These are phyloP conservation scores for Agrotis segetum DNA, from an alignment of 2,888 invertebrate species.

Conservation along the genomic window DNA sequence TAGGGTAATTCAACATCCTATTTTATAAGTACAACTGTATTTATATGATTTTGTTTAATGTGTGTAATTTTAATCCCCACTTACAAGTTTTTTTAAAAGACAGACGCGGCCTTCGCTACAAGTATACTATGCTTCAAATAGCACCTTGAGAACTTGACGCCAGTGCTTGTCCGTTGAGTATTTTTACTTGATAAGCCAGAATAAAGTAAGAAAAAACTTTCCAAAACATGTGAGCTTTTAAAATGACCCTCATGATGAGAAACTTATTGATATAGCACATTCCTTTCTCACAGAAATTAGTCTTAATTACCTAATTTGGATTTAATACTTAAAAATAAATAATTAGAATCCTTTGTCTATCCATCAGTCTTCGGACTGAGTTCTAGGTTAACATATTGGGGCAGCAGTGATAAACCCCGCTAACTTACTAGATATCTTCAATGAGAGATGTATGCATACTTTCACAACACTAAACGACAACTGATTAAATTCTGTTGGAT, in stretches of 20 bases:
- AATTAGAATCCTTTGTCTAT: conserved; percentile 59
- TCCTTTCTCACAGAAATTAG: conserved; percentile 36
- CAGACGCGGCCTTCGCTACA: conserved; percentile 62
- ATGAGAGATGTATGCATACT: conserved; percentile 23
- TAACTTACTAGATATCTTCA: conserved; percentile 42
- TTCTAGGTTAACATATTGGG: conserved; percentile 31
- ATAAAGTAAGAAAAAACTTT: conserved; percentile 1
- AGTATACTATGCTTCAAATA: conserved; percentile 73
- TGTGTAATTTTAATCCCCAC: conserved; percentile 23
- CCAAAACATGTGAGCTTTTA: conserved; percentile 19
- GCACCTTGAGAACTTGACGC: conserved; percentile 69
- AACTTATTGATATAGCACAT: conserved; percentile 59
- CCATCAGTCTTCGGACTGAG: conserved; percentile 55
- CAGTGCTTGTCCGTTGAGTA: conserved; percentile 41
- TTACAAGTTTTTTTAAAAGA: conserved; percentile 34
- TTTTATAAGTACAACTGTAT: conserved; percentile 38
- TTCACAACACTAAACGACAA: background rate
- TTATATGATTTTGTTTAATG: conserved; percentile 17
- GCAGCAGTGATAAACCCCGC: conserved; percentile 53
- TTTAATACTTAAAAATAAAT: conserved; percentile 65
- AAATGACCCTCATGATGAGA: conserved; percentile 48
- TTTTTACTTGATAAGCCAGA: conserved; percentile 20
- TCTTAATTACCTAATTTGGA: conserved; percentile 52
- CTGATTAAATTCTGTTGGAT: background rate
- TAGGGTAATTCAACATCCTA: conserved; percentile 24